Conservation (phyloP, 2,888 invertebrate species). For the Erebia epiphron region DNA sequence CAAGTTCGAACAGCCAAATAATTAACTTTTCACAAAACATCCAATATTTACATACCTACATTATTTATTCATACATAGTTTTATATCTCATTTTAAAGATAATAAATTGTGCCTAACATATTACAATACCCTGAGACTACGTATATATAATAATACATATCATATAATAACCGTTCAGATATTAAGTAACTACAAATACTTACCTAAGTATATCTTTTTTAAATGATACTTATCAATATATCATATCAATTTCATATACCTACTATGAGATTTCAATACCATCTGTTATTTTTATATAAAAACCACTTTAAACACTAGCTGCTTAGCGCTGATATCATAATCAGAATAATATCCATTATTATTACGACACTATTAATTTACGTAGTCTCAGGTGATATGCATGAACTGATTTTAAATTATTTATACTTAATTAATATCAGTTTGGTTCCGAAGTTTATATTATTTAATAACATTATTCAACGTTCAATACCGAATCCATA, state of each 20-base stretch:
- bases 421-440: constrained; percentile 51
- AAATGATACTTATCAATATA: too few relatives aligned
- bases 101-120: not conserved
- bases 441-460: constrained; percentile 64
- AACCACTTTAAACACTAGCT: too few relatives aligned
- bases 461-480: constrained; percentile 19
- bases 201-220: too few relatives aligned
- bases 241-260: too few relatives aligned
- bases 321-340: not conserved
- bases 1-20: not conserved
- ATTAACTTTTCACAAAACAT: not conserved
- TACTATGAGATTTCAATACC: too few relatives aligned
- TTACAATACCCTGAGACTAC: too few relatives aligned
- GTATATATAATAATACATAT: too few relatives aligned
- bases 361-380: not conserved
- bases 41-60: not conserved
- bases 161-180: too few relatives aligned
- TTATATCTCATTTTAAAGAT: not conserved
- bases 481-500: not conserved
- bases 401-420: not conserved
- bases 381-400: not conserved
- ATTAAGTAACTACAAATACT: too few relatives aligned
- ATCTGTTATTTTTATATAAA: too few relatives aligned
- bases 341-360: not conserved
- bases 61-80: not conserved